Evolutionary conservation across 23 tunicate species (phyloP).

Genomic region (Styela clava): DNA sequence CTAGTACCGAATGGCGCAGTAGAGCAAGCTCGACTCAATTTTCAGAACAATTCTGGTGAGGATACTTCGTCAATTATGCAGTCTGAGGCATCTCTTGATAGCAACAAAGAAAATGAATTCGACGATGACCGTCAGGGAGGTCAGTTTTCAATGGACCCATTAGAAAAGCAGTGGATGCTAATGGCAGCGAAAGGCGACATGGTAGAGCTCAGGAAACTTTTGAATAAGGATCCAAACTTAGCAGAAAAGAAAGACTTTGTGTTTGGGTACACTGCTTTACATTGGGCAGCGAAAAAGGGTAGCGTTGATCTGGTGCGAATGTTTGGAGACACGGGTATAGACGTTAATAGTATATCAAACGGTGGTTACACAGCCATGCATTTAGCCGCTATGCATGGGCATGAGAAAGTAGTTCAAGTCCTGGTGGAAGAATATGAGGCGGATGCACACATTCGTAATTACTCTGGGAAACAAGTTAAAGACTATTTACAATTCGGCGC

Average conservation of each 20-base stretch:
- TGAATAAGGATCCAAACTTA: slow-evolving; percentile 53
- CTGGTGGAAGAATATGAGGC: slow-evolving; percentile 58
- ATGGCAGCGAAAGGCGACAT: slow-evolving; percentile 49
- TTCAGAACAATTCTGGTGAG: slow-evolving; percentile 47
- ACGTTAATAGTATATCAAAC: slow-evolving; percentile 59
- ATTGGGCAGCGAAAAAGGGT: slow-evolving; percentile 95
- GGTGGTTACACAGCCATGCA: slow-evolving; percentile 80
- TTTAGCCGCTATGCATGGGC: slow-evolving; percentile 85
- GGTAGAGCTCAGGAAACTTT: slow-evolving; percentile 72
- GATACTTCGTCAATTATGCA: slow-evolving; percentile 53
- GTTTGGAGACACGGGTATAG: slow-evolving; percentile 59
- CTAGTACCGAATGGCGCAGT: slow-evolving; percentile 40
- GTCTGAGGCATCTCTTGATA: slow-evolving; percentile 74
- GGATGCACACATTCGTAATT: slow-evolving; percentile 55
- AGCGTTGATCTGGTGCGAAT: slow-evolving; percentile 50
- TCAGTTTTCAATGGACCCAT: slow-evolving; percentile 26
- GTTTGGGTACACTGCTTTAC: slow-evolving; percentile 51
- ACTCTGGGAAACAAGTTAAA: slow-evolving; percentile 70
- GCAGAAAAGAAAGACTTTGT: slow-evolving; percentile 49
- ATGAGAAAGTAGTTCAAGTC: slow-evolving; percentile 43
- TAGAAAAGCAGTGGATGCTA: slow-evolving; percentile 77
- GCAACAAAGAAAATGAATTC: slow-evolving; percentile 44
- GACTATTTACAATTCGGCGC: slow-evolving; percentile 50
- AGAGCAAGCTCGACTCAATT: slow-evolving; percentile 74
- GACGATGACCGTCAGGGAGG: background rate